phyloP scores from a whole-genome alignment of 2,888 invertebrate genomes.

The Stictocephala bisonia region DNA sequence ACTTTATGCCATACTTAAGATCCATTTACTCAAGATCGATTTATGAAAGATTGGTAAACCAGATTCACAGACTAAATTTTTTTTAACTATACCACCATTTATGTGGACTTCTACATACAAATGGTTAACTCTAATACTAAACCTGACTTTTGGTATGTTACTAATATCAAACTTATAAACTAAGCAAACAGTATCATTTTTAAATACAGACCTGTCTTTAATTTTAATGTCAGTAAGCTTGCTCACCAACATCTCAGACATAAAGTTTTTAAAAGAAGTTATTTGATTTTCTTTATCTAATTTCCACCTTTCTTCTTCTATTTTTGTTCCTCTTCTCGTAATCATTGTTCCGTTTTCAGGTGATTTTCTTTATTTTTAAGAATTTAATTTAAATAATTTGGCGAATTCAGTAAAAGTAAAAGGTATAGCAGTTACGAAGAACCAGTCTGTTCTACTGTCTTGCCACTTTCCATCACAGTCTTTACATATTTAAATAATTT shows the following conservation, averaged over 20 bases:
- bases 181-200: constrained; percentile 9
- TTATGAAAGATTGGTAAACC: background rate
- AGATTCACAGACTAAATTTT: background rate
- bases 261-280: constrained; percentile 5
- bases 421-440: background rate
- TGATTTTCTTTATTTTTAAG: constrained; percentile 28
- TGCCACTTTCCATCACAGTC: constrained; percentile 14
- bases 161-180: constrained; percentile 2
- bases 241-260: background rate
- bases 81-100: constrained; percentile 13
- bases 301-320: constrained; percentile 2
- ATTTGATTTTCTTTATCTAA: constrained; percentile 4
- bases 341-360: background rate
- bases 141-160: constrained; percentile 18
- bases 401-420: constrained; percentile 4
- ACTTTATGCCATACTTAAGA: background rate
- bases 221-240: background rate
- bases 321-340: background rate
- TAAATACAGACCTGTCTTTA: constrained; percentile 15
- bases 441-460: background rate
- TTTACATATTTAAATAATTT: background rate
- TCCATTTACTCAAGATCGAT: constrained; percentile 2
- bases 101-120: constrained; percentile 10
- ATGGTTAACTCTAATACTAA: constrained; percentile 9
- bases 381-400: background rate